Evolutionary conservation across 2,113 vertebrate species (phyloP).

Genomic region (Cyprinodon brontotheroides): DNA sequence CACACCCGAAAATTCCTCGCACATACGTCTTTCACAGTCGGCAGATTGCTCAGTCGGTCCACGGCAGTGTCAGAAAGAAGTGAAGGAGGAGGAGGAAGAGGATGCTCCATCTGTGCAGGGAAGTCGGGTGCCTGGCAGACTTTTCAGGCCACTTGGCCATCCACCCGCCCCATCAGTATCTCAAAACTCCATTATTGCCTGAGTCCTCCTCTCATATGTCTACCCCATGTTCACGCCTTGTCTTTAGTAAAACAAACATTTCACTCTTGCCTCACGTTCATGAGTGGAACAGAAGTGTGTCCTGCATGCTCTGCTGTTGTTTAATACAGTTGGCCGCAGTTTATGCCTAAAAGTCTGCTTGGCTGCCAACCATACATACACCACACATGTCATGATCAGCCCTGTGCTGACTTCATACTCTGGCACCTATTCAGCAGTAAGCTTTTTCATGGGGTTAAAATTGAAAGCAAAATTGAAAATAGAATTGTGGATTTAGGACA

Average conservation of each 20-base stretch:
- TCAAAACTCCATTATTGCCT: conserved; percentile 7
- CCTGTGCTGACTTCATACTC: conserved; percentile 27
- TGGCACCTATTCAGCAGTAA: conserved; percentile 23
- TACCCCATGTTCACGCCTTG: background rate
- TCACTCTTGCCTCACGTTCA: conserved; percentile 51
- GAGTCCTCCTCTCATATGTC: background rate
- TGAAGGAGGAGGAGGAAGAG: conserved; percentile 63
- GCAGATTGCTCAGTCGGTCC: conserved; percentile 64
- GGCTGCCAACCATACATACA: conserved; percentile 29
- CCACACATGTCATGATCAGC: conserved; percentile 12
- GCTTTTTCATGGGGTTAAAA: conserved; percentile 21
- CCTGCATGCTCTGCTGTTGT: conserved; percentile 57
- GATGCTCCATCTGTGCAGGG: conserved; percentile 83
- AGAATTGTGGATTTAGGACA: no score
- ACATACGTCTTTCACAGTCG: conserved; percentile 34
- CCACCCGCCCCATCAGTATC: conserved; percentile 36
- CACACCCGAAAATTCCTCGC: conserved; percentile 30
- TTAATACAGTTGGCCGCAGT: conserved; percentile 63
- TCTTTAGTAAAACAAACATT: conserved; percentile 12
- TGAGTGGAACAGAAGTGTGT: conserved; percentile 61
- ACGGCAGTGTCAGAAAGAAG: conserved; percentile 67
- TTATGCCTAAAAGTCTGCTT: conserved; percentile 59
- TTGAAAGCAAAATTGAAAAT: background rate
- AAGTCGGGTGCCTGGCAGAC: conserved; percentile 76
- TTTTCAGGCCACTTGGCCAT: conserved; percentile 60